Percentiles rank a stretch among this genome's conserved stretches.
Conservation (phyloP, 2,797 vertebrate genomes). For the Nyctalus aviator region DNA sequence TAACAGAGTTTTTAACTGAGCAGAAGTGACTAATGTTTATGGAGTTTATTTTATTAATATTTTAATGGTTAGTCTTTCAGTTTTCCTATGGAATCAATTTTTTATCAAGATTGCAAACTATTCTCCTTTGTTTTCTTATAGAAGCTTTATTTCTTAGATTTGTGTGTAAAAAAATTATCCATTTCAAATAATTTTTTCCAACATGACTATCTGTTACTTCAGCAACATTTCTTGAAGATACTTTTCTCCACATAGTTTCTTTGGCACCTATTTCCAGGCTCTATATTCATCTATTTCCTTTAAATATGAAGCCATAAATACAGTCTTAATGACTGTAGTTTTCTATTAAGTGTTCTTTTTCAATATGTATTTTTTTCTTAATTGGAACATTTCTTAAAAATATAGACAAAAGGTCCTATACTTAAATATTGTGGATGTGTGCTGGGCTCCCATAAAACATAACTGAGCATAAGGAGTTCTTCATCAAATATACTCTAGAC, state of each 20-base stretch:
- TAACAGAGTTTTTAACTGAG: background rate
- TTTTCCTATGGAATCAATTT: background rate
- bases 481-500: background rate
- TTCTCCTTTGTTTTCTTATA: background rate
- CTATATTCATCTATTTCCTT: background rate
- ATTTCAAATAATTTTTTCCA: background rate
- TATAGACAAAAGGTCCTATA: background rate
- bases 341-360: constrained; percentile 21
- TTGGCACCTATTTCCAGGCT: background rate
- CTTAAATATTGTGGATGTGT: background rate
- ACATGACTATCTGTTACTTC: background rate
- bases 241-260: background rate
- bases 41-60: background rate
- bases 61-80: background rate
- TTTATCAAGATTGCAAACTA: background rate
- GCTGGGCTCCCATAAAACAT: background rate
- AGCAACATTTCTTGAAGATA: background rate
- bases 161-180: background rate
- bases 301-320: background rate
- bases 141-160: background rate
- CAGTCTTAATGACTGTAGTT: background rate
- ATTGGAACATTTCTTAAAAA: background rate
- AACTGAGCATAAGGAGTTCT: background rate
- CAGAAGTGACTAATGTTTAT: background rate
- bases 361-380: background rate